Percentiles rank a stretch among this genome's conserved stretches.
phyloP scores from a whole-genome alignment of 2,113 vertebrate species.

The Scartelaos histophorus region DNA sequence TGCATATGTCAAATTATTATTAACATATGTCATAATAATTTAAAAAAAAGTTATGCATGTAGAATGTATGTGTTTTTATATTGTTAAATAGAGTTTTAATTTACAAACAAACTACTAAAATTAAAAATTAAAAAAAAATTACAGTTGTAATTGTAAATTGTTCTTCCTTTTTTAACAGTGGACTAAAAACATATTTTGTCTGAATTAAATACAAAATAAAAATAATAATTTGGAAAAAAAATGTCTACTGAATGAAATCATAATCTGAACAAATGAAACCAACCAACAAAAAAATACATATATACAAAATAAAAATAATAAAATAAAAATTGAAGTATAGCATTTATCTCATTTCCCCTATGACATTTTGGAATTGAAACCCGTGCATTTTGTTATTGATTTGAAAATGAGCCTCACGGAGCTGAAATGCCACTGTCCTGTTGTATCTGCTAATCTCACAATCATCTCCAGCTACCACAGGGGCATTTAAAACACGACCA shows the following conservation, averaged over 20 bases:
- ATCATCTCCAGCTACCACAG: not conserved
- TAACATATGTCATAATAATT: too few relatives aligned
- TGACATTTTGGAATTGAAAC: slow-evolving; percentile 35
- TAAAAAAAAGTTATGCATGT: too few relatives aligned
- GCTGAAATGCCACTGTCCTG: slow-evolving; percentile 16
- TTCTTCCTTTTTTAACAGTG: too few relatives aligned
- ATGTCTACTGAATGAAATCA: not conserved
- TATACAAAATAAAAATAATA: not conserved
- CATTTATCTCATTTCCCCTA: slow-evolving; percentile 24
- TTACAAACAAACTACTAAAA: too few relatives aligned
- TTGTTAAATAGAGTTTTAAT: too few relatives aligned
- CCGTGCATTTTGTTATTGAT: slow-evolving; percentile 31
- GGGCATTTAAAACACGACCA: not conserved
- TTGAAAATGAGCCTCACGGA: slow-evolving; percentile 20
- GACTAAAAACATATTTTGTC: too few relatives aligned
- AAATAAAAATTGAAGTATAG: slow-evolving; percentile 13
- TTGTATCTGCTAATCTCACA: not conserved
- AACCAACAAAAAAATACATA: not conserved
- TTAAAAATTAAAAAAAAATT: too few relatives aligned
- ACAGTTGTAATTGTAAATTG: too few relatives aligned
- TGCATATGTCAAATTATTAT: too few relatives aligned
- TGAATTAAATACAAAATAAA: too few relatives aligned
- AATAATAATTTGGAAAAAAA: not conserved
- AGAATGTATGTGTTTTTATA: too few relatives aligned
- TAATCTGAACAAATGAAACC: not conserved